Evolutionary conservation across 2,888 invertebrate species (phyloP), one percentile per base, ranked within the genome.

Genomic region (Tolmerus cingulatus): DNA sequence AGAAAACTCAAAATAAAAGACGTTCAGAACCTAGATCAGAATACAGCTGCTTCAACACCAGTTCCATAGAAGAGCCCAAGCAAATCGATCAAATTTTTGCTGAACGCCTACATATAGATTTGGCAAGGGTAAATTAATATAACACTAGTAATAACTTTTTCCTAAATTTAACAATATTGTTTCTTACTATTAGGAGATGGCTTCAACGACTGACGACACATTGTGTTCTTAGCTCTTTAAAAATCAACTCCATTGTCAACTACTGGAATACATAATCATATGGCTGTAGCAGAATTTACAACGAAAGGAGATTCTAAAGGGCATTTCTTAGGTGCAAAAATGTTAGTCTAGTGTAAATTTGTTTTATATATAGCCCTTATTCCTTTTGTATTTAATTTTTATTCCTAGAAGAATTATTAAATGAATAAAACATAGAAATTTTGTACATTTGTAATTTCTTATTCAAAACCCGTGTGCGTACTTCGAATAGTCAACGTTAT

Each of bases 1-100:
- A 34, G 74, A n/a, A 37, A 40, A 94, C 95, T 93, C n/a, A 57
- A 86, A 37, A 14, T 66, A 27, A 51, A 78, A 85, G 66, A 85
- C 2, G n/a, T 16, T 14, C 16, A 81, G 5, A 7, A 27, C 34
- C 14, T 74, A n/a, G 55, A 77, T 23, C 86, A 86, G 23, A 30
- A 77, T 23, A 86, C 16, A 86, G 51, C 19, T 40, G 14, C 77
- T 34, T 51, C 77, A 55, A 55, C 86, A 74, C 19, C 40, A 86
- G 14, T 66, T 66, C 66, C 66, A 27, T 57, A 57, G 7, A 23
- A 16, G 19, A 84, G 12, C 27, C 66, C 0, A 30, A 30, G 40
- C 55, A 46, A 37, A 19, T 66, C 34, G 37, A 55, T n/a, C 16
- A 66, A 23, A 66, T 84, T 19, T 30, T 84, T 40, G 37, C 66